phyloP scores from a whole-genome alignment of 2,888 invertebrate species.

The Xylocampa areola region DNA sequence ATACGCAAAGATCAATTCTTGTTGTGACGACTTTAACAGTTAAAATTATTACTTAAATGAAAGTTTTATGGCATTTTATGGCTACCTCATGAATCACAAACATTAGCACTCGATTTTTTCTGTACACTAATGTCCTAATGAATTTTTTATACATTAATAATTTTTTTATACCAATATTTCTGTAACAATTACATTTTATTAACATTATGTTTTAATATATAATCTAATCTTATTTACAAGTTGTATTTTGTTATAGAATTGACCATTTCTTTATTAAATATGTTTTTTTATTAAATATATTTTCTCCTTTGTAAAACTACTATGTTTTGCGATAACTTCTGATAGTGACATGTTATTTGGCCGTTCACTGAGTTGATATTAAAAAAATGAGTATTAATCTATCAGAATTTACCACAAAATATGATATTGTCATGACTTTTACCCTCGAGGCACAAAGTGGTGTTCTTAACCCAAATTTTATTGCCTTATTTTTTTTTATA shows the following conservation, averaged over 20 bases:
- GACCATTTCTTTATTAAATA: constrained; percentile 79
- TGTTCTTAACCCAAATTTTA: constrained; percentile 85
- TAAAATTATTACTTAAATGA: constrained; percentile 65
- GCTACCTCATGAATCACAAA: constrained; percentile 88
- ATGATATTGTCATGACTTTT: constrained; percentile 82
- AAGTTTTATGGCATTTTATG: constrained; percentile 86
- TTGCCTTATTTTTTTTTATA: constrained; percentile 74
- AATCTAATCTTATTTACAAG: constrained; percentile 86
- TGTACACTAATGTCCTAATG: constrained; percentile 75
- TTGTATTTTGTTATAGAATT: constrained; percentile 83
- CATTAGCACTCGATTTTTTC: constrained; percentile 78
- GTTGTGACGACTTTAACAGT: constrained; percentile 34
- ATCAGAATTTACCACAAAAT: constrained; percentile 71
- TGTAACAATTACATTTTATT: constrained; percentile 83
- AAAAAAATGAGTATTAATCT: constrained; percentile 50
- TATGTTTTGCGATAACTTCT: constrained; percentile 71
- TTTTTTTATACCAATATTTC: constrained; percentile 76
- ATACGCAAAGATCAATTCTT: constrained; percentile 9
- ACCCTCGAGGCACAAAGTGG: constrained; percentile 85
- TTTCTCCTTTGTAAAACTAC: constrained; percentile 71
- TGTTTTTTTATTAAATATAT: constrained; percentile 76
- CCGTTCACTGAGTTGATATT: constrained; percentile 29
- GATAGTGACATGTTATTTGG: constrained; percentile 52
- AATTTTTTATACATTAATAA: constrained; percentile 75
- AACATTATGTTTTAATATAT: constrained; percentile 80